Evolutionary conservation across 2,797 vertebrate genomes (phyloP).

Genomic region (Gobio occitaniae): DNA sequence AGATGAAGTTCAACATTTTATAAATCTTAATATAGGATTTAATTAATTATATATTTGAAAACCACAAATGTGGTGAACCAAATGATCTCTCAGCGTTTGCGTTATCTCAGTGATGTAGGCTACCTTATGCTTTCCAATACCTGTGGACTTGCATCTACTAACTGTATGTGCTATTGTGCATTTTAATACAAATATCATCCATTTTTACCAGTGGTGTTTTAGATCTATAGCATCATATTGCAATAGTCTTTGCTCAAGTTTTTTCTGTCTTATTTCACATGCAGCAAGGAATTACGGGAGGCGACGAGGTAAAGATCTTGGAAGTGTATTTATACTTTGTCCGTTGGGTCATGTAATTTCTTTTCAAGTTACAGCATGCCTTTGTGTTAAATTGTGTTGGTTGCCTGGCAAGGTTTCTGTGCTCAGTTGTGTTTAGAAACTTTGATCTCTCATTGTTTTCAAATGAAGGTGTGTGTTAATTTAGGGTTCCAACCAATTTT

Average conservation of each 20-base stretch:
- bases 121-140: not conserved
- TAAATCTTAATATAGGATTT: not conserved
- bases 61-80: not conserved
- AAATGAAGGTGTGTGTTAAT: slow-evolving; percentile 22
- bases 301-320: slow-evolving; percentile 92
- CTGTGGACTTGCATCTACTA: not conserved
- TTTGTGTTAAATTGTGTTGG: slow-evolving; percentile 35
- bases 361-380: slow-evolving; percentile 36
- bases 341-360: not conserved
- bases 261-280: slow-evolving; percentile 93
- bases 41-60: not conserved
- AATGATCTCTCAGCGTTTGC: not conserved
- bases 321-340: slow-evolving; percentile 59
- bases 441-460: slow-evolving; percentile 34
- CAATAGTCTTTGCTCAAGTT: slow-evolving; percentile 55
- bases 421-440: slow-evolving; percentile 21
- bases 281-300: slow-evolving; percentile 99
- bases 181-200: not conserved
- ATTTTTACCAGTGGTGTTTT: slow-evolving; percentile 1
- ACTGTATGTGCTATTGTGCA: not conserved
- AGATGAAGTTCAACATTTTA: not conserved
- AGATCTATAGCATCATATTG: not conserved
- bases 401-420: slow-evolving; percentile 33
- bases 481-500: not conserved
- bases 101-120: not conserved